phyloP scores from a whole-genome alignment of 2,113 vertebrate genomes.

The Oncorhynchus keta region DNA sequence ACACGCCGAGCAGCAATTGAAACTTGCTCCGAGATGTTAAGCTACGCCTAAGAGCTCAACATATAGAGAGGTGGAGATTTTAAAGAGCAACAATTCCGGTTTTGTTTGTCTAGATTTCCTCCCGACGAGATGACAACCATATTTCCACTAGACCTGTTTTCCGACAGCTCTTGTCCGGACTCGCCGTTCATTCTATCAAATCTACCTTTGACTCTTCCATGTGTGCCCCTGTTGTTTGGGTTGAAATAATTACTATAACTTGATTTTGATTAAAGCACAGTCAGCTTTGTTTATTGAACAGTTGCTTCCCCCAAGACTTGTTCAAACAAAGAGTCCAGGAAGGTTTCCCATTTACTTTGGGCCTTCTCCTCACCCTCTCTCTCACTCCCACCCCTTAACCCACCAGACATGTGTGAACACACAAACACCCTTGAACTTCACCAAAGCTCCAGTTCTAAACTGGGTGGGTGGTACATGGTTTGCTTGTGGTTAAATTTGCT shows the following conservation, averaged over 20 bases:
- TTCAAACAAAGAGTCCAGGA: not conserved
- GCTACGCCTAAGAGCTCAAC: not conserved
- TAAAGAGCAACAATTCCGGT: conserved; percentile 5
- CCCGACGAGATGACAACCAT: not conserved
- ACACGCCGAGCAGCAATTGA: not conserved
- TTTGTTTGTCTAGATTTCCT: conserved; percentile 19
- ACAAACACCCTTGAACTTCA: not conserved
- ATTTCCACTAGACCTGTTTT: conserved; percentile 1
- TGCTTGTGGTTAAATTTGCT: no score
- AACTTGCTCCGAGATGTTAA: not conserved
- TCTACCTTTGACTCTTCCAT: conserved; percentile 10
- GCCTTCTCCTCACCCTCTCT: not conserved
- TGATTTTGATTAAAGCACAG: not conserved
- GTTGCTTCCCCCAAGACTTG: not conserved
- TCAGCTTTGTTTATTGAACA: not conserved
- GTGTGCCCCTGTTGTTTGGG: conserved; percentile 3
- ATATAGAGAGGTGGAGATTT: not conserved
- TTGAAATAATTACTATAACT: not conserved
- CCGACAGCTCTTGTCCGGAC: not conserved
- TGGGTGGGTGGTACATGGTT: no score
- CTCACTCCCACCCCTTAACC: not conserved
- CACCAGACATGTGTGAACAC: conserved; percentile 2
- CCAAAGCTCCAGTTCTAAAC: not conserved
- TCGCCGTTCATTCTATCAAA: conserved; percentile 8
- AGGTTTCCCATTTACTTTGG: not conserved